Conservation (phyloP, 2,888 invertebrate genomes). For the Drosophila quasianomalipes region DNA sequence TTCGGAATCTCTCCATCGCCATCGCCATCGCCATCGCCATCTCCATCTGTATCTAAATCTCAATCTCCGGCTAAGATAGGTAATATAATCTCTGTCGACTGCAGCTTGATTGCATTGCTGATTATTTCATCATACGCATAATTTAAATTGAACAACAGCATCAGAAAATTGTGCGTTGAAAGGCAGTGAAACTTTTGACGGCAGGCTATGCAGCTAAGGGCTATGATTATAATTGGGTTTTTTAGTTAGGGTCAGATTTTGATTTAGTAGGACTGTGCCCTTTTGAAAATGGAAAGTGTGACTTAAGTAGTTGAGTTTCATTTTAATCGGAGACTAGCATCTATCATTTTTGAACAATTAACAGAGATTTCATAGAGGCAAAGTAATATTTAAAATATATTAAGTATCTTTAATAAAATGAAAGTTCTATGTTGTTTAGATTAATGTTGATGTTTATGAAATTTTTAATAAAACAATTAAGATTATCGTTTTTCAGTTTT, state of each 20-base stretch:
- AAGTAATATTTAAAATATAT: neutral
- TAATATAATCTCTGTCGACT: slow-evolving; percentile 64
- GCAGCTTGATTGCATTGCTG: slow-evolving; percentile 75
- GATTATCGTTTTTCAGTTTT: neutral
- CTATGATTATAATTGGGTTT: slow-evolving; percentile 60
- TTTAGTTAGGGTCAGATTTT: slow-evolving; percentile 27
- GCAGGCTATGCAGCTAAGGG: slow-evolving; percentile 34
- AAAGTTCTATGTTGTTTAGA: neutral
- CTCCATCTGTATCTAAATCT: slow-evolving; percentile 48
- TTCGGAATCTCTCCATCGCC: slow-evolving; percentile 29
- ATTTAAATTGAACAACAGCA: slow-evolving; percentile 69
- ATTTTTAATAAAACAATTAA: neutral
- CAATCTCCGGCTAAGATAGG: slow-evolving; percentile 47
- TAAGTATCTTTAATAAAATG: neutral
- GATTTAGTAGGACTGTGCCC: slow-evolving; percentile 16
- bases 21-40: neutral
- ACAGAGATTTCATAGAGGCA: neutral
- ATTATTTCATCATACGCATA: slow-evolving; percentile 80
- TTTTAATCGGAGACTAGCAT: neutral
- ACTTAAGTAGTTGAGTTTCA: neutral
- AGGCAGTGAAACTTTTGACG: slow-evolving; percentile 57
- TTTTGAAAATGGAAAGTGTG: slow-evolving; percentile 61
- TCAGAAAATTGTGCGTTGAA: slow-evolving; percentile 38
- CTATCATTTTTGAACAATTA: neutral
- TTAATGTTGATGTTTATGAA: neutral